Base-by-base conservation (phyloP, 2,888 invertebrate genomes). In the Coenonympha arcania region DNA sequence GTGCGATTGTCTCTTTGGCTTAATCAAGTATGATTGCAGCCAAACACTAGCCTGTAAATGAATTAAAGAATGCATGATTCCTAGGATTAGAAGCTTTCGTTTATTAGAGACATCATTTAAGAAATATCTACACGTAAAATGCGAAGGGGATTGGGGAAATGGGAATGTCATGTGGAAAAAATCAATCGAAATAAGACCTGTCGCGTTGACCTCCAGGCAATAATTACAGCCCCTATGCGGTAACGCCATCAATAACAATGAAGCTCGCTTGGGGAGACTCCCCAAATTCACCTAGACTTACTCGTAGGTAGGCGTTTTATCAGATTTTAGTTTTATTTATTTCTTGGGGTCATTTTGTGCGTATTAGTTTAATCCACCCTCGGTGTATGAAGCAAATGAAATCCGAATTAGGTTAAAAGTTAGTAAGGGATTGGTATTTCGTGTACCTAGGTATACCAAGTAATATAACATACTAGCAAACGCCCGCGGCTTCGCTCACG, bases 151-250 rank as follows among this genome's bases (percentile, higher is more conserved):
- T 3, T 33, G 33, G 33, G 24, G 24, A n/a, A n/a, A n/a, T n/a
- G n/a, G n/a, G n/a, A 24, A 24, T 4, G 24, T 24, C 24, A 9
- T 13, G 13, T n/a, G 30, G 11, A 13, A 28, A 41, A 41, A 54
- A 54, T 47, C 49, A 48, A 54, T 58, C 28, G 26, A 41, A 53
- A 49, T 55, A 52, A 52, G 52, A 52, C n/a, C n/a, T n/a, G n/a
- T n/a, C 43, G 36, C 44, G 43, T 43, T 42, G 42, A 41, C 45
- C 56, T 57, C 55, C 28, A 33, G 52, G 43, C 44, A 30, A 48
- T 54, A 57, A 58, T 57, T 54, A 54, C 28, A 53, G 51, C 52
- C 58, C 58, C 58, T 47, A 19, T 46, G 48, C 50, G 50, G 47
- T 47, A 36, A 40, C 43, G 28, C 54, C 54, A 46, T 53, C 50